Conservation (phyloP, 2,113 vertebrate species). For the Lepus timidus region DNA sequence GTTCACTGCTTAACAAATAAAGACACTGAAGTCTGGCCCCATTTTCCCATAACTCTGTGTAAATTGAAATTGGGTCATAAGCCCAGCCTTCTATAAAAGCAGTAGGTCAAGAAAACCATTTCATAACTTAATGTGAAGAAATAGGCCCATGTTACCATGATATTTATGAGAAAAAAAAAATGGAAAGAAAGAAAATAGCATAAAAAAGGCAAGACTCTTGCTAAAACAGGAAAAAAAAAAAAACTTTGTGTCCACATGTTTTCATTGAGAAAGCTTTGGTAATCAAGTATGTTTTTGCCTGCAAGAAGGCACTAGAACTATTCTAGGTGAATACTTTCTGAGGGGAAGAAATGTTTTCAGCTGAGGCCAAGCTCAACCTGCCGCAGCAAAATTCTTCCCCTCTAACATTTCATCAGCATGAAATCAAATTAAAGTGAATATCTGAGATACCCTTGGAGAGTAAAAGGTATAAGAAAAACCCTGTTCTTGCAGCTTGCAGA, state of each 20-base stretch:
- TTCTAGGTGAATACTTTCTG: not conserved
- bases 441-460: not conserved
- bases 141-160: conserved; percentile 40
- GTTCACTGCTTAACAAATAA: conserved; percentile 65
- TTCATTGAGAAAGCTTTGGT: not conserved
- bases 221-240: conserved; percentile 45
- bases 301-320: not conserved
- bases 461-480: not conserved
- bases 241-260: not conserved
- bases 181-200: conserved; percentile 57
- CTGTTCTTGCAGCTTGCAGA: not conserved
- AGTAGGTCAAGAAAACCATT: conserved; percentile 73
- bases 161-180: conserved; percentile 55
- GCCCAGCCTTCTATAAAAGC: conserved; percentile 24
- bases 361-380: not conserved
- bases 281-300: not conserved
- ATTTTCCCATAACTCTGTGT: conserved; percentile 66
- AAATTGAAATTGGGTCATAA: conserved; percentile 71
- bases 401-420: not conserved
- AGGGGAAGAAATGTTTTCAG: not conserved
- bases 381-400: not conserved
- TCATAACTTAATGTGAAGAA: conserved; percentile 67
- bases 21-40: conserved; percentile 21
- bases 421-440: conserved; percentile 24
- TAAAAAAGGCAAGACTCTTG: conserved; percentile 18